Evolutionary conservation across 2,113 vertebrate species (phyloP), one percentile per base, ranked within the genome.

Genomic region (Oriolus oriolus): DNA sequence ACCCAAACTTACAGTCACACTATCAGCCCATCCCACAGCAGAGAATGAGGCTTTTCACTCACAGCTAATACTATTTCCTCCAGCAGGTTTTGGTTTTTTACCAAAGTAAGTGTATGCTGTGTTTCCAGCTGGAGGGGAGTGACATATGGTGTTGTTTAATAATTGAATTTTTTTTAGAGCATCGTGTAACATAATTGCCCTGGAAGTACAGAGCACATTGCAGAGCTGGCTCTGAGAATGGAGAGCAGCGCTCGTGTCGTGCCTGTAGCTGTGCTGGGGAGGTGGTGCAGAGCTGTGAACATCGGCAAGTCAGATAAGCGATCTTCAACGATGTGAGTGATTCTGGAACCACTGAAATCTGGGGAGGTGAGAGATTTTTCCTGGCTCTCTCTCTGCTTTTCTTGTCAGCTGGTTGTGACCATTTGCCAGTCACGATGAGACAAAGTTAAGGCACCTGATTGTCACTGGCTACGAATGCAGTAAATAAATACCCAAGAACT

Each of bases 101-200:
- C 41, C 73, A 54, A 53, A 88, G 23, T 66, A 68, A 64, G 27
- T 2, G 3, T 93, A 37, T 53, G 76, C 49, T 76, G 49, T 78
- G 33, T 63, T 95, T 94, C 79, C 73, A 93, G 92, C 83, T 96
- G 92, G 83, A 94, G 76, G 90, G 80, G 85, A 73, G 45, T 79
- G 88, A 87, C 96, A 95, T 96, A 82, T 69, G 90, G 88, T 65
- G 45, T 26, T 95, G 79, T 87, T 96, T 95, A 89, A 95, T 96
- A 96, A 96, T 79, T 82, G 16, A 90, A 93, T 95, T 92, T 97
- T 86, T 94, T 93, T 94, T 71, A 78, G 79, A 79, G 86, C 61
- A 61, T 89, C 23, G 4, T 95, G 90, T 93, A 95, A 53, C 64
- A 31, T 73, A 89, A 91, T 91, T 88, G 73, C 69, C 90, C 90